phyloP scores from a whole-genome alignment of 2,797 vertebrate genomes.

The Anisognathus igniventris region DNA sequence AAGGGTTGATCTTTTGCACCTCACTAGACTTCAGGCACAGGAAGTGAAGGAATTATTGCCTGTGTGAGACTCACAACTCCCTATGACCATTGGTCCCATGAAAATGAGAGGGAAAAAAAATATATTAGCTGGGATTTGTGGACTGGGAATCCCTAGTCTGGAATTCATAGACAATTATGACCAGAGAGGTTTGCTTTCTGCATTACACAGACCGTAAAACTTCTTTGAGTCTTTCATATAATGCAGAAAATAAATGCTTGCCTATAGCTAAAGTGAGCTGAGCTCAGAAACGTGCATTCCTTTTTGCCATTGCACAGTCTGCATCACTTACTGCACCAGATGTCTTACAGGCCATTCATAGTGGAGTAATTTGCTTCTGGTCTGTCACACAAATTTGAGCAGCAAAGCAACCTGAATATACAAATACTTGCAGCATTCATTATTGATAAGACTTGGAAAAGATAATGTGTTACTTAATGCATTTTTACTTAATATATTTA shows the following conservation, averaged over 20 bases:
- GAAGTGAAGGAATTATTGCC: not conserved
- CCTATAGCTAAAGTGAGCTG: not conserved
- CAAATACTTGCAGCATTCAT: conserved; percentile 12
- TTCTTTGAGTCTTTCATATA: not conserved
- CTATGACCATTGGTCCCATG: not conserved
- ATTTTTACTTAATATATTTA: conserved; percentile 13
- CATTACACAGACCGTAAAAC: conserved; percentile 28
- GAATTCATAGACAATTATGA: not conserved
- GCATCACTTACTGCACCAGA: not conserved
- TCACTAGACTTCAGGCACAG: not conserved
- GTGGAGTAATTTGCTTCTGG: conserved; percentile 8
- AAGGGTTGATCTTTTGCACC: not conserved
- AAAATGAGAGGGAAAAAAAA: not conserved
- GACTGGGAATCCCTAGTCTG: not conserved
- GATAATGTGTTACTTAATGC: conserved; percentile 18
- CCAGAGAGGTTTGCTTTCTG: not conserved
- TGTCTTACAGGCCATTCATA: not conserved
- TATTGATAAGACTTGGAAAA: conserved; percentile 25
- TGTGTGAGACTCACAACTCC: not conserved
- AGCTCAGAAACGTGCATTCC: not conserved
- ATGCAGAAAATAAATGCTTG: not conserved
- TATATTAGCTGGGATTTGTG: not conserved
- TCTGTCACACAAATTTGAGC: conserved; percentile 6
- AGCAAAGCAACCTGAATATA: conserved; percentile 13
- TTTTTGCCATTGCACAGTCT: not conserved